A percentile compares a stretch with the other conserved stretches of the same genome.
phyloP scores from a whole-genome alignment of 2,797 vertebrate genomes.

The Buceros bicornis region DNA sequence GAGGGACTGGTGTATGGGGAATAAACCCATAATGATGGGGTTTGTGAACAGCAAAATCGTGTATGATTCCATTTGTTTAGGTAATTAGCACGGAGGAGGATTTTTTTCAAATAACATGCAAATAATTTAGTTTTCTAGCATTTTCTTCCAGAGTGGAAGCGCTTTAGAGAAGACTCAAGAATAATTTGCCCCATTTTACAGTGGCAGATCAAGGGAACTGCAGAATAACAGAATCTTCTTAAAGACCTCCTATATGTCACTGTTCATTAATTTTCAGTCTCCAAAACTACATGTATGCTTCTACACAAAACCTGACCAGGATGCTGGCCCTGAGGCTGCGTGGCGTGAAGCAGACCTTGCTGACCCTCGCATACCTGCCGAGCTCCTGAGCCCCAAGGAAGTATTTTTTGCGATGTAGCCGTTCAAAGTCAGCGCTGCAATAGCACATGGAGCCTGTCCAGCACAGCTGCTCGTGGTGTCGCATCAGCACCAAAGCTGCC shows the following conservation, averaged over 20 bases:
- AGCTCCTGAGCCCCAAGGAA: background rate
- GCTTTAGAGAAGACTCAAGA: background rate
- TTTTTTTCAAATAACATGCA: fast-evolving
- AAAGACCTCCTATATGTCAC: background rate
- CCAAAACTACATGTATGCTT: background rate
- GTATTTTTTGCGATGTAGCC: background rate
- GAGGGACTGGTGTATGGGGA: background rate
- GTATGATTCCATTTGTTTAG: background rate
- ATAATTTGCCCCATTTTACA: background rate
- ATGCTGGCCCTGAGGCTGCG: background rate
- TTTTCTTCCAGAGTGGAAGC: background rate
- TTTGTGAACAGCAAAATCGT: background rate
- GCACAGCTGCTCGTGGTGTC: background rate
- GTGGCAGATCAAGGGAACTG: background rate
- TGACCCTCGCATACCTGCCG: background rate
- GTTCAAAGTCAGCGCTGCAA: background rate
- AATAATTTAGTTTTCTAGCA: background rate
- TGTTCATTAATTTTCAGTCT: background rate
- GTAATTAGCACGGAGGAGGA: background rate
- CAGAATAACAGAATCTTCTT: background rate
- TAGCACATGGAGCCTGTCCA: background rate
- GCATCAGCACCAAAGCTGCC: fast-evolving
- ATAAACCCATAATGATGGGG: background rate
- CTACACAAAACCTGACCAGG: background rate
- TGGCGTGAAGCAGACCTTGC: background rate